Conservation (phyloP, 2,888 invertebrate genomes). For the Eilema griseolum region DNA sequence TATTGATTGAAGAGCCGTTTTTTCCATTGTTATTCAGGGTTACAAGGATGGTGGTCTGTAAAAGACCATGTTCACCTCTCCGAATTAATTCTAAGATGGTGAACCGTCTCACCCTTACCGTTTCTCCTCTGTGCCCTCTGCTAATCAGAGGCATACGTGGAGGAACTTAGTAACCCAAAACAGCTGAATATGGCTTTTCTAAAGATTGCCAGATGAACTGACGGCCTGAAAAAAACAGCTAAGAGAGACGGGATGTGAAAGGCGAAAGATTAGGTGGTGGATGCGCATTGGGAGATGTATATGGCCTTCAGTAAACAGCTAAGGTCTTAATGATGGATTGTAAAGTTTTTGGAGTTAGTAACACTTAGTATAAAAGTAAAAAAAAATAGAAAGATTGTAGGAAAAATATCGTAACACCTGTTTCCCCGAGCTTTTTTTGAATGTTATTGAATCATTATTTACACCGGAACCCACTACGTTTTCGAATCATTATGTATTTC, state of each 20-base stretch:
- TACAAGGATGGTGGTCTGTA: neutral
- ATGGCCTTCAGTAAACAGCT: neutral
- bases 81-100: neutral
- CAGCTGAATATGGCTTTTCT: neutral
- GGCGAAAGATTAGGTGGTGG: too few species aligned
- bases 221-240: neutral
- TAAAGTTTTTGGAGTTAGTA: neutral
- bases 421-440: too few species aligned
- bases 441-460: neutral
- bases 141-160: neutral
- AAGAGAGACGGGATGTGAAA: neutral
- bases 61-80: neutral
- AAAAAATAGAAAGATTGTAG: too few species aligned
- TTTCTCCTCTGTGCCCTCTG: constrained; percentile 14
- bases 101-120: neutral
- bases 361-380: too few species aligned
- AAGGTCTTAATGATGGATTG: neutral
- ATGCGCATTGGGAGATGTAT: neutral
- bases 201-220: neutral
- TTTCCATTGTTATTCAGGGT: neutral
- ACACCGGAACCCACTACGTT: neutral
- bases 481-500: neutral
- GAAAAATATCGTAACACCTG: too few species aligned
- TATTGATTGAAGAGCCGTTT: neutral
- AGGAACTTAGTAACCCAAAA: neutral